Percentiles rank a stretch among this genome's conserved stretches.
Conservation (phyloP, 2,797 vertebrate species). For the Alfaro cultratus region DNA sequence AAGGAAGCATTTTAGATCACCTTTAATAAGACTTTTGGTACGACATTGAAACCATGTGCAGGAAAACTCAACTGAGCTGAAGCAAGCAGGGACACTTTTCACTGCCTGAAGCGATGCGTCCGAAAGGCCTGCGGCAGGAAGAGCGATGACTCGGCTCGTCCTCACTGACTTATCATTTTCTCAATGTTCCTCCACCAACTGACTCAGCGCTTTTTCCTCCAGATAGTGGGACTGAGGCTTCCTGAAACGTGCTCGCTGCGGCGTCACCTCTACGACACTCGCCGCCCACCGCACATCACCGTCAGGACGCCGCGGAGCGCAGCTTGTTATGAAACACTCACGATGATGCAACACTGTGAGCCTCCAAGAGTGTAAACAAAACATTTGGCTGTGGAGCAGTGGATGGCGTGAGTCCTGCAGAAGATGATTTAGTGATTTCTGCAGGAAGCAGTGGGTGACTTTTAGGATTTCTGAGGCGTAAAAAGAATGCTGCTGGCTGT, state of each 20-base stretch:
- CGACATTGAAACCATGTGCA: constrained; percentile 41
- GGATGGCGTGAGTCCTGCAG: constrained; percentile 41
- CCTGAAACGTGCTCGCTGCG: constrained; percentile 43
- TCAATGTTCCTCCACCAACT: constrained; percentile 51
- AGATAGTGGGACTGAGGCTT: constrained; percentile 65
- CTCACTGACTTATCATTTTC: constrained; percentile 59
- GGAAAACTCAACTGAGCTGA: constrained; percentile 32
- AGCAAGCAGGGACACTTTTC: constrained; percentile 44
- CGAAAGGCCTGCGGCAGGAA: constrained; percentile 56
- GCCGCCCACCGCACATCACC: constrained; percentile 38
- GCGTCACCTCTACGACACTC: constrained; percentile 36
- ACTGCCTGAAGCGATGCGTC: constrained; percentile 45
- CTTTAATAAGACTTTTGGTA: constrained; percentile 40
- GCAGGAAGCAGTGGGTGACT: constrained; percentile 60
- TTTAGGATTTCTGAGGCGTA: constrained; percentile 57
- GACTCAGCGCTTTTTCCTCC: constrained; percentile 77
- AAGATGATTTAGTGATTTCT: constrained; percentile 37
- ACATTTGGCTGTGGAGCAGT: constrained; percentile 42
- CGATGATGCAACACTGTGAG: constrained; percentile 61
- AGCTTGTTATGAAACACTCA: constrained; percentile 63
- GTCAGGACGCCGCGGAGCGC: constrained; percentile 42
- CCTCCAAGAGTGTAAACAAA: constrained; percentile 50
- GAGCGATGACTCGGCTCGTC: constrained; percentile 73
- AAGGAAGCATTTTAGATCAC: too few species aligned
- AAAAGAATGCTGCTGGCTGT: constrained; percentile 57